Base-by-base conservation (phyloP, 2,113 vertebrate species). In the Barnardius zonarius region DNA sequence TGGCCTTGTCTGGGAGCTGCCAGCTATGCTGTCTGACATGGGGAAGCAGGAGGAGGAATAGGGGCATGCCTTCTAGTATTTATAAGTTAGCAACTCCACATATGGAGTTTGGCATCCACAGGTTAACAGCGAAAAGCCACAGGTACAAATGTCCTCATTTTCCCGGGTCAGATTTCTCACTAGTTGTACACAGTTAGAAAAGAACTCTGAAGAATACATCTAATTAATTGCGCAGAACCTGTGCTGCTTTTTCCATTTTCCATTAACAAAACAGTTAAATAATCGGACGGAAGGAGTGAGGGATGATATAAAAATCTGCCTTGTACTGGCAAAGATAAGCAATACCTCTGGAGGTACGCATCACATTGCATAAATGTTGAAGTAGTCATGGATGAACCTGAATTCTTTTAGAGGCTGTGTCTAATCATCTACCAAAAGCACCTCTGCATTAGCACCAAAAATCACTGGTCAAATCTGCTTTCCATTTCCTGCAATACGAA, bases 101-200 rank as follows among this genome's bases (percentile, higher is more conserved):
- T 1, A 13, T 0, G 0, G 72, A 46, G 37, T n/a, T 75, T 66
- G 86, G 51, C 17, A 15, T 55, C 0, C 0, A 37, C 61, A 89
- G 37, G 19, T n/a, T 46, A 90, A 69, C 28, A 61, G 44, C 39
- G 25, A 41, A 70, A 90, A 83, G 12, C 13, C 83, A 19, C 15
- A 5, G 49, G 7, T 25, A 44, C 3, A 2, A 49, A 28, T 1
- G 3, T 18, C 14, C 10, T 49, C 13, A 3, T 69, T 85, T 46
- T 73, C 70, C 46, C 22, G 24, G 51, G 27, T 49, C 73, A 59
- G 80, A 46, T 54, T 90, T 67, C 41, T 74, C 59, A 69, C 10
- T 33, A 41, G 41, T 31, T 83, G 30, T 12, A 52, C 69, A 33
- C 9, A 52, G 62, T 10, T 18, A 64, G 49, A 85, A 59, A 13